These are phyloP conservation scores for Cricetomys ansorgei DNA, from an alignment of 2,113 vertebrate species.

Conservation along the genomic window DNA sequence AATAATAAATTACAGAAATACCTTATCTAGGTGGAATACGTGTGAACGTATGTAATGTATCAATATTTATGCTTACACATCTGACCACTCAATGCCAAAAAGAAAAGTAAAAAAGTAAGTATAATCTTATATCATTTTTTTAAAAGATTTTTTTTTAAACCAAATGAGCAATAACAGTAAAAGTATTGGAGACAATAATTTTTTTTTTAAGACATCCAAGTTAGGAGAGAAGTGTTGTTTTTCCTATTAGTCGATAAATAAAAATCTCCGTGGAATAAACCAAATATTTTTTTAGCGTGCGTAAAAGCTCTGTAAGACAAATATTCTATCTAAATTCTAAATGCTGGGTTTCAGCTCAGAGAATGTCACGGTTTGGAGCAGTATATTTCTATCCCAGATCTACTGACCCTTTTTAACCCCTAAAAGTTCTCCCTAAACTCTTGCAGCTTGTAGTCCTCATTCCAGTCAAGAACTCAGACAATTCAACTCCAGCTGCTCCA, in stretches of 20 bases:
- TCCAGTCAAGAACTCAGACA: constrained; percentile 23
- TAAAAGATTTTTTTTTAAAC: constrained; percentile 52
- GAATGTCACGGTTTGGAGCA: constrained; percentile 55
- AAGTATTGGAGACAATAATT: constrained; percentile 41
- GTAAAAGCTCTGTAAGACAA: constrained; percentile 61
- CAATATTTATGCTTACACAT: constrained; percentile 35
- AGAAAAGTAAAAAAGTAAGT: neutral
- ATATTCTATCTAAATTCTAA: constrained; percentile 56
- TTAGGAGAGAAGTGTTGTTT: constrained; percentile 44
- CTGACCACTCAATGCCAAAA: constrained; percentile 25
- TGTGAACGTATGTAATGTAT: constrained; percentile 56
- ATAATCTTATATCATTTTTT: constrained; percentile 17
- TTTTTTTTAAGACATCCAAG: constrained; percentile 34
- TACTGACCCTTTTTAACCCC: constrained; percentile 19
- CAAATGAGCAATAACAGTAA: constrained; percentile 22
- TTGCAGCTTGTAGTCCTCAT: neutral
- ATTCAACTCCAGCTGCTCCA: neutral
- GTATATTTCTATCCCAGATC: constrained; percentile 43
- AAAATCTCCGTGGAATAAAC: constrained; percentile 63
- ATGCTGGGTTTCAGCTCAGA: constrained; percentile 59
- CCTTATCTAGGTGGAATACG: neutral
- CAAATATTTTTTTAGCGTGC: constrained; percentile 59
- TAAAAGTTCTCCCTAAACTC: constrained; percentile 66
- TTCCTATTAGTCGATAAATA: constrained; percentile 61
- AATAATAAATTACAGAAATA: constrained; percentile 77